A percentile compares a stretch with the other conserved stretches of the same genome.
phyloP scores from a whole-genome alignment of 2,888 invertebrate species.

The Caenorhabditis doughertyi region DNA sequence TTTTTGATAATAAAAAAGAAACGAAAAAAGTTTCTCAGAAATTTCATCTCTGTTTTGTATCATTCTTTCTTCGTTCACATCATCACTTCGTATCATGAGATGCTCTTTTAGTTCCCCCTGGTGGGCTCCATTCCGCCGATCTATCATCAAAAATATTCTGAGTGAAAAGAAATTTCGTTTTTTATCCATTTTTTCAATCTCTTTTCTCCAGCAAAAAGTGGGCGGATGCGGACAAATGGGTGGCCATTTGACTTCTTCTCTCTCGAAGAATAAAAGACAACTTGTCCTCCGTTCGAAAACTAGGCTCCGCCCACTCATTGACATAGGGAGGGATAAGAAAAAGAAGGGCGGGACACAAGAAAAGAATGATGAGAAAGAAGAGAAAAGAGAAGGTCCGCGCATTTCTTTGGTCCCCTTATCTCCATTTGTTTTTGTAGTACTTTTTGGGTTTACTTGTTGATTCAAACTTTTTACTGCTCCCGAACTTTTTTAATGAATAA shows the following conservation, averaged over 20 bases:
- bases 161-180: constrained; percentile 7
- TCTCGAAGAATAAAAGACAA: constrained; percentile 3
- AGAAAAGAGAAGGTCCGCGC: constrained; percentile 3
- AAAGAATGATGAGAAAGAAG: not conserved
- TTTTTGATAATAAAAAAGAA: constrained; percentile 9
- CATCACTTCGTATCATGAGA: constrained; percentile 10
- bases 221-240: constrained; percentile 32
- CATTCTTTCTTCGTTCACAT: constrained; percentile 9
- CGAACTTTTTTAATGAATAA: not conserved
- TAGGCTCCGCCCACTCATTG: constrained; percentile 31
- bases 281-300: constrained; percentile 13
- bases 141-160: constrained; percentile 32
- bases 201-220: constrained; percentile 27
- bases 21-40: constrained; percentile 22
- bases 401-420: constrained; percentile 24
- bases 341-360: not conserved
- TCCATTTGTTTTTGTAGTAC: constrained; percentile 24
- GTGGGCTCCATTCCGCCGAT: constrained; percentile 2
- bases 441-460: constrained; percentile 19
- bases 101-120: constrained; percentile 10
- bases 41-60: not conserved
- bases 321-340: not conserved
- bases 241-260: constrained; percentile 11
- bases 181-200: constrained; percentile 53
- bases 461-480: not conserved